Percentiles rank a stretch among this genome's conserved stretches.
Conservation (phyloP, 2,113 vertebrate genomes). For the Leucosticte australis region DNA sequence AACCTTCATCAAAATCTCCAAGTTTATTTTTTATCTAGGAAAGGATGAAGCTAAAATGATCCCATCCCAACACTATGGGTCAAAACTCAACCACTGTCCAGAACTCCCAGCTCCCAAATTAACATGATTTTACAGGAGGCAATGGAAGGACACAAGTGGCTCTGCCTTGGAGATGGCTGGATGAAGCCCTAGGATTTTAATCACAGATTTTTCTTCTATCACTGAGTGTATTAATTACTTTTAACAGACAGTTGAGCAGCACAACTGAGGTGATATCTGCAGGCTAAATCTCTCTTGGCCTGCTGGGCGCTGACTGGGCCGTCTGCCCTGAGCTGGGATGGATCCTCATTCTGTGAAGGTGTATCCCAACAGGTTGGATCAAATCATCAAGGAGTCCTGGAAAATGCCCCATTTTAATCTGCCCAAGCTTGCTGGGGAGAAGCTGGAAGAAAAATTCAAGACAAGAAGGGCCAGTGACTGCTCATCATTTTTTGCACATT, state of each 20-base stretch:
- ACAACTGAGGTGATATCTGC: slow-evolving; percentile 3
- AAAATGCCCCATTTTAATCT: neutral
- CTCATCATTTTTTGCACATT: neutral
- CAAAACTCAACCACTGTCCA: neutral
- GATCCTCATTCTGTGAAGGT: neutral
- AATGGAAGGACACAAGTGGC: neutral
- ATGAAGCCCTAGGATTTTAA: neutral
- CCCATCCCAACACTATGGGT: neutral
- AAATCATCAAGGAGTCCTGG: slow-evolving; percentile 1
- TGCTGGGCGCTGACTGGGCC: slow-evolving; percentile 30
- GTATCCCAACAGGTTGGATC: neutral
- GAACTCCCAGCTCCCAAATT: neutral
- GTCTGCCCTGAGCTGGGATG: slow-evolving; percentile 3
- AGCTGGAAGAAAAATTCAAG: neutral
- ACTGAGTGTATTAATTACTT: slow-evolving; percentile 32
- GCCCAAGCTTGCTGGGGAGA: neutral
- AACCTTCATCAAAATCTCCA: neutral
- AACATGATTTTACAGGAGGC: fast-evolving
- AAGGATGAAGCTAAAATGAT: neutral
- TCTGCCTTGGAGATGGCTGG: neutral
- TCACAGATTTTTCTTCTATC: neutral
- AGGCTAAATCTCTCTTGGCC: slow-evolving; percentile 25
- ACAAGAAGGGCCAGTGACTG: neutral
- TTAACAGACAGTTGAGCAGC: neutral
- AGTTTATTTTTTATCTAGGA: neutral